Percentiles rank a stretch among this genome's conserved stretches.
Evolutionary conservation across 2,888 invertebrate species (phyloP).

Genomic region (Macrosiphum euphorbiae): DNA sequence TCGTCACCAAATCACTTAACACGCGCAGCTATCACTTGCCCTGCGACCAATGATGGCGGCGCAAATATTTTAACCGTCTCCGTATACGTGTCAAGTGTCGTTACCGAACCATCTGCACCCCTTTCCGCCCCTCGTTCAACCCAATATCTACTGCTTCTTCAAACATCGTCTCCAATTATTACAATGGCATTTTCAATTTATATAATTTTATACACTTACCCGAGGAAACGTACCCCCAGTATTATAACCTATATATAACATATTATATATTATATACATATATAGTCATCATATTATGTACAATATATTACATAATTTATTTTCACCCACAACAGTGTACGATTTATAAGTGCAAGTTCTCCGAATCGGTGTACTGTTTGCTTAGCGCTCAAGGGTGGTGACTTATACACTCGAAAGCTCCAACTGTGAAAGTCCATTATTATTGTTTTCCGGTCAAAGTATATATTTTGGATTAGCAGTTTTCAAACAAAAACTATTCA

Average conservation of each 20-base stretch:
- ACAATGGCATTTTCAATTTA: conserved; percentile 29
- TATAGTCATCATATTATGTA: not conserved
- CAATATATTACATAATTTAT: not conserved
- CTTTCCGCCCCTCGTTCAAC: not conserved
- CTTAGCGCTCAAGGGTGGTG: not conserved
- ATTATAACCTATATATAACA: not conserved
- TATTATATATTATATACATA: too few species aligned
- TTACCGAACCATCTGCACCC: not conserved
- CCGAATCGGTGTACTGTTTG: conserved; percentile 14
- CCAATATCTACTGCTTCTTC: not conserved
- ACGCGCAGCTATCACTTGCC: not conserved
- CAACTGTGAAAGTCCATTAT: conserved; percentile 38
- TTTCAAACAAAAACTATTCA: not conserved
- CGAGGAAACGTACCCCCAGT: not conserved
- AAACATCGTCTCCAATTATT: conserved; percentile 5
- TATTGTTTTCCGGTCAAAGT: not conserved
- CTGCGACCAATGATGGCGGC: not conserved
- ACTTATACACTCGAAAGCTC: not conserved
- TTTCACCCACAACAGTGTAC: not conserved
- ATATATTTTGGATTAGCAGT: not conserved
- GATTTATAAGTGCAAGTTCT: not conserved
- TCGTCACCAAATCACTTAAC: not conserved
- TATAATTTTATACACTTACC: not conserved
- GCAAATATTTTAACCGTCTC: not conserved
- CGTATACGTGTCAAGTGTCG: conserved; percentile 8